These are phyloP conservation scores for Leguminivora glycinivorella DNA, from an alignment of 1,140 invertebrate species.

Conservation along the genomic window DNA sequence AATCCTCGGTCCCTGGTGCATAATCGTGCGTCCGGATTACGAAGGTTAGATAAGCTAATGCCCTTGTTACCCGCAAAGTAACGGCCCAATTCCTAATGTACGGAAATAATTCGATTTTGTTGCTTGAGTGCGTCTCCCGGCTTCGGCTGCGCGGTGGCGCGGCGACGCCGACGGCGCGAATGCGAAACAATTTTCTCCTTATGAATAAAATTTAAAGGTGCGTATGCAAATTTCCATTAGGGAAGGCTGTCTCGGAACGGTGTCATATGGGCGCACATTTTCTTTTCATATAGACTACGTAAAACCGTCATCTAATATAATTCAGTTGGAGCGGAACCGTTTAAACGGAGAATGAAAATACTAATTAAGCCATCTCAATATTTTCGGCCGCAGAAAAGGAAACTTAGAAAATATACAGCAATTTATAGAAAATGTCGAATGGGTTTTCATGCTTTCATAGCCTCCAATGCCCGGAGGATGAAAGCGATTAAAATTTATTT, in stretches of 20 bases:
- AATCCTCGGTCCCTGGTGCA: not conserved
- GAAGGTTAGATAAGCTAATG: constrained; percentile 20
- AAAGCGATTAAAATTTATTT: constrained; percentile 4
- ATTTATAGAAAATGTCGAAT: constrained; percentile 7
- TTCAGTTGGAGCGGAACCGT: constrained; percentile 12
- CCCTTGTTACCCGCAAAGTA: constrained; percentile 40
- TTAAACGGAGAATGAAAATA: constrained; percentile 10
- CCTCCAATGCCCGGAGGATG: not conserved
- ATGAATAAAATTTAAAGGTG: constrained; percentile 77
- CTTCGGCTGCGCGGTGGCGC: constrained; percentile 31
- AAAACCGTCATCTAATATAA: constrained; percentile 44
- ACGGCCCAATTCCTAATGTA: constrained; percentile 53
- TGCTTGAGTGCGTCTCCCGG: constrained; percentile 47
- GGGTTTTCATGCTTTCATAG: constrained; percentile 15
- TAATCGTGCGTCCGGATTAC: constrained; percentile 20
- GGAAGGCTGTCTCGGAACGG: constrained; percentile 59
- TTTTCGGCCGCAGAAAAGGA: not conserved
- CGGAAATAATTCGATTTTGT: constrained; percentile 68
- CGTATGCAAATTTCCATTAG: constrained; percentile 72
- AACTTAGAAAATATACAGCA: not conserved
- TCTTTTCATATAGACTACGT: constrained; percentile 59
- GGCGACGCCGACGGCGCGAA: constrained; percentile 38
- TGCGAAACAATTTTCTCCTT: constrained; percentile 75
- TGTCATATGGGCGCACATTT: constrained; percentile 62
- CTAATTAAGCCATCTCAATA: constrained; percentile 6